A percentile compares a stretch with the other conserved stretches of the same genome.
These are phyloP conservation scores for Chaetophractus vellerosus DNA, from an alignment of 2,797 vertebrate species.

Conservation along the genomic window DNA sequence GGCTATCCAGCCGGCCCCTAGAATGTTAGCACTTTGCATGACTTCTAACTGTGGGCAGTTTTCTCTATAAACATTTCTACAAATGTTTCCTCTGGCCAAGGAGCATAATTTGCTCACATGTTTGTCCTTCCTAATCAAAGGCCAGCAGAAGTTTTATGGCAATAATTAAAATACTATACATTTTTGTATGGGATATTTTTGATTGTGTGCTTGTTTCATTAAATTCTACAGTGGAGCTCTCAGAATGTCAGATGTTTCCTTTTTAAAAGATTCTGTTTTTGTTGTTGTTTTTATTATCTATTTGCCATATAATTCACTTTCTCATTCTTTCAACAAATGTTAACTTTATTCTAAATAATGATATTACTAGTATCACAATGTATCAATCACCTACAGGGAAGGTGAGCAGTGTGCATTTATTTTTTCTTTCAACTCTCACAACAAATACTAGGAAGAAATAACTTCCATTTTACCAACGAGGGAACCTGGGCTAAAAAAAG, in stretches of 20 bases:
- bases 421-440: background rate
- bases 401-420: background rate
- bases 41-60: background rate
- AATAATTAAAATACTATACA: background rate
- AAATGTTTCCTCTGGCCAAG: slow-evolving; percentile 4
- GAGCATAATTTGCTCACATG: background rate
- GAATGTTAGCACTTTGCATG: background rate
- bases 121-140: slow-evolving; percentile 34
- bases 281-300: background rate
- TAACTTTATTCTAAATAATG: background rate
- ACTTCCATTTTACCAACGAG: background rate
- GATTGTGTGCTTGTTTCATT: background rate
- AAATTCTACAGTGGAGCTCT: background rate
- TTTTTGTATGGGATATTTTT: slow-evolving; percentile 39
- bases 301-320: background rate
- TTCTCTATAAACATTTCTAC: slow-evolving; percentile 26
- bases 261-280: background rate
- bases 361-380: background rate
- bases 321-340: background rate
- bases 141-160: background rate
- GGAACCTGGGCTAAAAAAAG: background rate
- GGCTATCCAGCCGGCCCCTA: too few relatives aligned
- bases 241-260: background rate
- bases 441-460: background rate
- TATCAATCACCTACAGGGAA: background rate